Conservation (phyloP, 2,113 vertebrate genomes). For the Opisthocomus hoazin region DNA sequence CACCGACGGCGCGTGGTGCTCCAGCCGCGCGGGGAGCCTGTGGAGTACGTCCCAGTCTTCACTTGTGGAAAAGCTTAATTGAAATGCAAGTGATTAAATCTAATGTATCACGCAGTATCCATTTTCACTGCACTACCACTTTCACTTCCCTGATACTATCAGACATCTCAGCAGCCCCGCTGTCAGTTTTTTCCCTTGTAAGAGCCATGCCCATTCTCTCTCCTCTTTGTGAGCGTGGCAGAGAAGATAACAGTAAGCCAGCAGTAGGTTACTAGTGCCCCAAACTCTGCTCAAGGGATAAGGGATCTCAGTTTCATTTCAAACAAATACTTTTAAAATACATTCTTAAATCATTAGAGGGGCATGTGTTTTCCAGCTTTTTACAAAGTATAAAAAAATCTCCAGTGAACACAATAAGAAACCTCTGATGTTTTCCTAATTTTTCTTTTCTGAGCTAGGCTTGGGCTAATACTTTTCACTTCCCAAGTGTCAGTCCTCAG, state of each 20-base stretch:
- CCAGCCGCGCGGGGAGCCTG: background rate
- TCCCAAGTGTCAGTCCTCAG: background rate
- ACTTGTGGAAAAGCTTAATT: conserved; percentile 64
- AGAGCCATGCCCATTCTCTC: conserved; percentile 30
- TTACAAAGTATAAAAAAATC: background rate
- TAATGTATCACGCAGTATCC: conserved; percentile 59
- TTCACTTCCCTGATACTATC: conserved; percentile 59
- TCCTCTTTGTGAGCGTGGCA: background rate
- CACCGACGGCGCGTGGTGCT: background rate
- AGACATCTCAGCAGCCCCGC: conserved; percentile 47
- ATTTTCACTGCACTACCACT: conserved; percentile 60
- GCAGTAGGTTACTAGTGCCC: background rate
- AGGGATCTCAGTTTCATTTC: background rate
- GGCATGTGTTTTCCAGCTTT: background rate
- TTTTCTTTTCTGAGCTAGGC: background rate
- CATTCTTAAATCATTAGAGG: background rate
- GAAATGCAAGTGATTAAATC: conserved; percentile 67
- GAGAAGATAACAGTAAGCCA: conserved; percentile 25
- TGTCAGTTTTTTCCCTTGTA: conserved; percentile 38
- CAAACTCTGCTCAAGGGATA: background rate
- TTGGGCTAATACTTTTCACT: background rate
- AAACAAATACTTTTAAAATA: background rate
- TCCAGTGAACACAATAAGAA: background rate
- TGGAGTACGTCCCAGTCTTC: conserved; percentile 21
- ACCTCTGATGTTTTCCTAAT: background rate